Evolutionary conservation across 1,140 invertebrate genomes (phyloP).

Genomic region (Brachystomella parvula): DNA sequence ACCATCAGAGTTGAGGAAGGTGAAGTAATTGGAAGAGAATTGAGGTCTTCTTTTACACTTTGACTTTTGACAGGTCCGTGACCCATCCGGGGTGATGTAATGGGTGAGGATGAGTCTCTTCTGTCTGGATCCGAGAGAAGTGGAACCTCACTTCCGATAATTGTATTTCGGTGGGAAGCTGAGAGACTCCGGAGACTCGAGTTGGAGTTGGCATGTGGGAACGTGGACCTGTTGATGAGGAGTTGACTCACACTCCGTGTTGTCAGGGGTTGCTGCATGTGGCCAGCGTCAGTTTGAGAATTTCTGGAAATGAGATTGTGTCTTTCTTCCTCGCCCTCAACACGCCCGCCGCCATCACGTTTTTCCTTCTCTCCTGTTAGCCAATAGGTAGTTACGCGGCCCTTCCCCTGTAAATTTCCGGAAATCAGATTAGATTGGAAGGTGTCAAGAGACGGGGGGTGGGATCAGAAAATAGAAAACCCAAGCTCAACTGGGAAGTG

Average conservation of each 20-base stretch:
- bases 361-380: constrained; percentile 58
- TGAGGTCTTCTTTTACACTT: neutral
- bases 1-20: too few relatives aligned
- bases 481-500: too few relatives aligned
- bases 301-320: neutral
- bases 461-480: too few relatives aligned
- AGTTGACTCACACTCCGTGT: constrained; percentile 2
- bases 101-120: neutral
- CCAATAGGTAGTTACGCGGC: constrained; percentile 83
- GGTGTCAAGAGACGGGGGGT: too few relatives aligned
- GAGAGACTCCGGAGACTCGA: neutral
- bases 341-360: neutral
- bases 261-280: neutral
- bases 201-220: neutral
- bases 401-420: constrained; percentile 67
- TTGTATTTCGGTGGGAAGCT: neutral
- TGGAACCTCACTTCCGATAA: neutral
- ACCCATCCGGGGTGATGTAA: neutral
- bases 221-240: neutral
- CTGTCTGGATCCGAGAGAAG: neutral
- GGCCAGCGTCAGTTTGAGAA: neutral
- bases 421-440: constrained; percentile 29
- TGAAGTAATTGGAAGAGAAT: neutral
- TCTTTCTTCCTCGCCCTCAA: neutral
- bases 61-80: too few relatives aligned